Conservation (phyloP, 2,797 vertebrate genomes). For the Melanotaenia pygmaea region DNA sequence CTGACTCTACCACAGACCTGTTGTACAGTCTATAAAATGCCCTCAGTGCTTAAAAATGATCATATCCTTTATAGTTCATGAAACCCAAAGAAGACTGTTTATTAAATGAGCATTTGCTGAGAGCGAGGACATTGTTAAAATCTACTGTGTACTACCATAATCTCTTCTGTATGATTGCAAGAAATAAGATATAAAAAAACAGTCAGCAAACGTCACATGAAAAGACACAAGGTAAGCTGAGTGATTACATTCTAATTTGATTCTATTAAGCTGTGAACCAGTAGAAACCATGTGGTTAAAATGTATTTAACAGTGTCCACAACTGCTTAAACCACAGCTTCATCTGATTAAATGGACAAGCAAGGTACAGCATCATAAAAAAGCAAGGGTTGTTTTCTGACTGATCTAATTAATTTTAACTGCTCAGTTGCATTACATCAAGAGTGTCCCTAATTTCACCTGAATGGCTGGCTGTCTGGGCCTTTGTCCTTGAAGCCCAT, state of each 20-base stretch:
- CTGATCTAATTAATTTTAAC: constrained; percentile 11
- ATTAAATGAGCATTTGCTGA: background rate
- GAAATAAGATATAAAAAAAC: background rate
- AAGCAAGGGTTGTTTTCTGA: background rate
- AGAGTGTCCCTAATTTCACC: constrained; percentile 76
- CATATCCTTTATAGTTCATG: background rate
- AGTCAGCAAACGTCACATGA: background rate
- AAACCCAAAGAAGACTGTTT: background rate
- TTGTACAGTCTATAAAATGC: background rate
- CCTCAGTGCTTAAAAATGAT: background rate
- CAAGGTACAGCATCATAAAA: constrained; percentile 6
- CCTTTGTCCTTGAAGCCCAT: constrained; percentile 98
- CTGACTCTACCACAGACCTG: background rate
- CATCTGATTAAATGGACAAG: background rate
- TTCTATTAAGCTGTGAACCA: background rate
- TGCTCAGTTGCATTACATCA: constrained; percentile 29
- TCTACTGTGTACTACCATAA: background rate
- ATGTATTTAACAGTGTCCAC: background rate
- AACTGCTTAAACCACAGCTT: background rate
- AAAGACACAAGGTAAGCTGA: background rate
- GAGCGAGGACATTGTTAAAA: background rate
- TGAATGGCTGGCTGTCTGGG: constrained; percentile 94
- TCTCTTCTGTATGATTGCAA: background rate
- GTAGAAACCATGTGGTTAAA: background rate
- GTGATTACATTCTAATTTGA: background rate